phyloP scores from a whole-genome alignment of 37 sponge, comb jelly and placozoan species.

The Mnemiopsis leidyi region DNA sequence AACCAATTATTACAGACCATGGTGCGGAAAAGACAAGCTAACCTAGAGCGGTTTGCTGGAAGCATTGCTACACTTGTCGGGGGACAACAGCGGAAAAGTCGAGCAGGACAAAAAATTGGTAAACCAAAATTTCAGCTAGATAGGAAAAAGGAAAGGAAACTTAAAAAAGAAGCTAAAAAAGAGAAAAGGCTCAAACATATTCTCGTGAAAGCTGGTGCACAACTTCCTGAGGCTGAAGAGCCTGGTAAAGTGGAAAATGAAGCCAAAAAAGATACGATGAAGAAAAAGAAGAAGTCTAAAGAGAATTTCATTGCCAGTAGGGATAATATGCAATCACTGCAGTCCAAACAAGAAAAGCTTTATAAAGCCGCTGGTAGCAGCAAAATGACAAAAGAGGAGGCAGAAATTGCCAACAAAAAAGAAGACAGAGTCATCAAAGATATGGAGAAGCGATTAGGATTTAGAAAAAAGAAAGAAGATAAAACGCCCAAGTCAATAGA shows the following conservation, averaged over 20 bases:
- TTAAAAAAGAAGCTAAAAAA: slow-evolving; percentile 41
- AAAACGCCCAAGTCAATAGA: slow-evolving; percentile 33
- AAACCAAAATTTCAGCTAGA: slow-evolving; percentile 56
- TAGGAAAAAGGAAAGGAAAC: slow-evolving; percentile 14
- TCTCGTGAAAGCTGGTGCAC: slow-evolving; percentile 50
- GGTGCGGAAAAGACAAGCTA: slow-evolving; percentile 60
- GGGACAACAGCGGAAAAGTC: slow-evolving; percentile 10
- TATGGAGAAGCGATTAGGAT: slow-evolving; percentile 76
- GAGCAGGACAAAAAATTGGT: slow-evolving; percentile 43
- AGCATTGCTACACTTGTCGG: slow-evolving; percentile 54
- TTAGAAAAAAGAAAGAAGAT: slow-evolving; percentile 66
- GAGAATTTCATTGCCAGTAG: not conserved
- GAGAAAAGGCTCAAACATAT: slow-evolving; percentile 21
- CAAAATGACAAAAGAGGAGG: slow-evolving; percentile 26
- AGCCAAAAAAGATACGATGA: not conserved
- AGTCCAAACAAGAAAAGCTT: slow-evolving; percentile 33
- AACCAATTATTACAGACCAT: slow-evolving; percentile 46
- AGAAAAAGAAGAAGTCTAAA: not conserved
- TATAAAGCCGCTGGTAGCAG: slow-evolving; percentile 29
- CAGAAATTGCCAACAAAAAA: slow-evolving; percentile 45
- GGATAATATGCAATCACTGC: not conserved
- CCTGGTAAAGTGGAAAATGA: not conserved
- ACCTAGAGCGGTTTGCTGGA: slow-evolving; percentile 45
- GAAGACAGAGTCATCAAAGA: slow-evolving; percentile 72
- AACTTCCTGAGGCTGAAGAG: not conserved